Evolutionary conservation across 2,113 vertebrate species (phyloP).

Genomic region (Cyanistes caeruleus): DNA sequence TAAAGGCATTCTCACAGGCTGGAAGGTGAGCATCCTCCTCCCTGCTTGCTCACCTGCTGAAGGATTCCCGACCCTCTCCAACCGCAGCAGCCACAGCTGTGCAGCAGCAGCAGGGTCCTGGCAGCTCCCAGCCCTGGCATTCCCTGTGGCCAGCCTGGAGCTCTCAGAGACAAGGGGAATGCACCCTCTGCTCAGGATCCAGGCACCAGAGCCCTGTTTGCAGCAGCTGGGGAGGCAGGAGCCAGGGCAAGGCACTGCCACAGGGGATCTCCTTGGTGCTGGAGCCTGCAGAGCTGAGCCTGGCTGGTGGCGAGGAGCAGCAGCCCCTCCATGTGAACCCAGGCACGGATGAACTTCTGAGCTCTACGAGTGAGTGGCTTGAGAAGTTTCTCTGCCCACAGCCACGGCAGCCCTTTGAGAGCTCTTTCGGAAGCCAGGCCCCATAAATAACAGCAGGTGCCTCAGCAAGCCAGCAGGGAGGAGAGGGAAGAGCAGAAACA

Average conservation of each 20-base stretch:
- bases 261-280: accelerated
- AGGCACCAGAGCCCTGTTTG: accelerated
- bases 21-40: not conserved
- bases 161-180: not conserved
- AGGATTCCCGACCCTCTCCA: not conserved
- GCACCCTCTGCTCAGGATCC: too few species aligned
- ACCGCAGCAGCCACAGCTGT: accelerated
- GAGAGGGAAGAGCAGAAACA: not conserved
- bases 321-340: accelerated
- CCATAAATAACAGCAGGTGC: not conserved
- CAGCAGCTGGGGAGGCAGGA: not conserved
- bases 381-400: not conserved
- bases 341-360: accelerated
- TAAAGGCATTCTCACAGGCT: not conserved
- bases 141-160: accelerated
- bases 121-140: not conserved
- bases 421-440: not conserved
- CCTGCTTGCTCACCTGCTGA: accelerated
- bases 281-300: not conserved
- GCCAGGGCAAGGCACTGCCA: accelerated
- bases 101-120: not conserved
- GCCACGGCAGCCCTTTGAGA: not conserved
- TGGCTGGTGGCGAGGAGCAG: accelerated
- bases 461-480: not conserved
- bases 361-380: accelerated